Evolutionary conservation across 2,888 invertebrate species (phyloP), one percentile per base, ranked within the genome.

Genomic region (Alcis repandata): DNA sequence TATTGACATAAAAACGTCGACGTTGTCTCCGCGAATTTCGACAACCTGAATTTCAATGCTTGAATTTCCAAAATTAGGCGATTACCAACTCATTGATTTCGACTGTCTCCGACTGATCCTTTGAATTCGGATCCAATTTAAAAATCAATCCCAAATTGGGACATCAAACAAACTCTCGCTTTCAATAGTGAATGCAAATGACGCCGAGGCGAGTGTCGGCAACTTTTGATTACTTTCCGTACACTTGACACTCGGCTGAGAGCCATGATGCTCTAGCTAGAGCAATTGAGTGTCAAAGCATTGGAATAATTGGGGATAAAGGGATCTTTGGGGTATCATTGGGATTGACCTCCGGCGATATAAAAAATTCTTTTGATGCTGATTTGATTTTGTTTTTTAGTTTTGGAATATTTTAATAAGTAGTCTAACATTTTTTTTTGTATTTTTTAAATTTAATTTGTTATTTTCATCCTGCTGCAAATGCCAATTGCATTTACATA

Each of bases 211-310:
- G 40, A 54, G 20, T 62, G 56, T 49, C 57, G 51, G 49, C 53
- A 63, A 63, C 64, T 59, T 59, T 54, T 64, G 64, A 64, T 64
- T 59, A 59, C 64, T 64, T 64, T 59, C 54, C 56, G 45, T 51
- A 51, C 56, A 62, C 17, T 60, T 63, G 49, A 49, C 62, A 36
- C 17, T 38, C 38, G 27, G 13, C 43, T 9, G 58, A 36, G 36
- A 40, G 33, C 38, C 38, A 27, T 46, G 27, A 19, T 36, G 32
- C 38, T 32, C 17, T 46, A 53, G 46, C 46, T 46, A 45, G 36
- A 59, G 53, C 38, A 46, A 53, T 45, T 46, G 60, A 38, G 43
- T 15, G 56, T 56, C 49, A 56, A 62, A 49, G 49, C 32, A 7
- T 22, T 59, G 22, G 38, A 41, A 27, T 48, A 20, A 41, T 48